Percentiles rank a stretch among this genome's conserved stretches.
These are phyloP conservation scores for Alloplasta piceator DNA, from an alignment of 2,888 invertebrate genomes.

Conservation along the genomic window DNA sequence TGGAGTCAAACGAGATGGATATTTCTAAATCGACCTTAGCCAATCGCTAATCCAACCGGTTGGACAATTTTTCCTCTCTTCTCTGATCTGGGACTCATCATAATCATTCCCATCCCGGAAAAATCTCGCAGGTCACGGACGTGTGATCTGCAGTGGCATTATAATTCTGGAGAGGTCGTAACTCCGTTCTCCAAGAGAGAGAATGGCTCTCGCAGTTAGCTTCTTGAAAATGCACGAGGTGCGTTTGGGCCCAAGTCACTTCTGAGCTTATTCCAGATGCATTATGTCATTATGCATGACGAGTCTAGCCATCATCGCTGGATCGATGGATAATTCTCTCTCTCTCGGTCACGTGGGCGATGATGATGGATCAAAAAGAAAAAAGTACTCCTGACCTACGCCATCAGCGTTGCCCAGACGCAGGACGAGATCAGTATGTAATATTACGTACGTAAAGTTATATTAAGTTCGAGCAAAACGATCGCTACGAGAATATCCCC, in stretches of 20 bases:
- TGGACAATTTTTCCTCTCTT: no score
- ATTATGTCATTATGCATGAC: constrained; percentile 38
- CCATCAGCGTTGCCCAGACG: constrained; percentile 38
- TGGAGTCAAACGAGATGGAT: no score
- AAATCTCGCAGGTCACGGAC: no score
- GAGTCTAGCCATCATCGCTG: constrained; percentile 3
- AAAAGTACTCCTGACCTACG: constrained; percentile 53
- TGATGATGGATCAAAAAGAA: constrained; percentile 26
- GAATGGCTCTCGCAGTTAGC: no score
- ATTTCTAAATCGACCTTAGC: no score
- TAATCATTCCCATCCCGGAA: no score
- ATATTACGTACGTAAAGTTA: constrained; percentile 2
- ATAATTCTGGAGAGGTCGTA: no score
- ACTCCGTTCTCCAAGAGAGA: no score
- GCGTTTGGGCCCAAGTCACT: neutral
- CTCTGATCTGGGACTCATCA: no score
- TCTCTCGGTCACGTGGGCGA: constrained; percentile 44
- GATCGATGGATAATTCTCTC: constrained; percentile 8
- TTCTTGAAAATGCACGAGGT: no score
- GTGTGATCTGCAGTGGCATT: no score
- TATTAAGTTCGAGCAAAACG: constrained; percentile 15
- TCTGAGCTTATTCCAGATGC: constrained; percentile 13
- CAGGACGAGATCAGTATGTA: constrained; percentile 19
- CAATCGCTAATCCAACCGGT: no score
- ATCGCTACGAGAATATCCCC: neutral